Conservation (phyloP, 2,797 vertebrate genomes). For the Liasis olivaceus region DNA sequence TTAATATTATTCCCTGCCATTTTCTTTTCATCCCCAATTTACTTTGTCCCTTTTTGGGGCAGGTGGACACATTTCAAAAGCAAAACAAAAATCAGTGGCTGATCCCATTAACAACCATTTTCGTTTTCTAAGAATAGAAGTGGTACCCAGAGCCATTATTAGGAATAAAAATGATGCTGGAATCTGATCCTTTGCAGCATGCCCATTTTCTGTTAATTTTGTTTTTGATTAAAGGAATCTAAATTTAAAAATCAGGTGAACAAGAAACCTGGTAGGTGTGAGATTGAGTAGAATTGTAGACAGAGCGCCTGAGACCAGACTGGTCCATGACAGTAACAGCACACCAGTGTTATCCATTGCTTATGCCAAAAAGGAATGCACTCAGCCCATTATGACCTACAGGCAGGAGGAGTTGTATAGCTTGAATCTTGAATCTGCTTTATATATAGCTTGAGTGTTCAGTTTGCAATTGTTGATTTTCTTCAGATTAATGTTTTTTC, state of each 20-base stretch:
- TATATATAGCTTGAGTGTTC: not conserved
- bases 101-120: too few species aligned
- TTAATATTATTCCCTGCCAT: too few species aligned
- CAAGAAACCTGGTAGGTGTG: not conserved
- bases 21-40: too few species aligned
- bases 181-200: not conserved
- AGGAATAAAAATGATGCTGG: not conserved
- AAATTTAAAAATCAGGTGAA: not conserved
- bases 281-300: not conserved
- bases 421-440: not conserved
- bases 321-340: not conserved
- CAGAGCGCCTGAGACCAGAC: not conserved
- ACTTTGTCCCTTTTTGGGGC: too few species aligned
- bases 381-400: not conserved
- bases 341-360: not conserved
- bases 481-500: not conserved
- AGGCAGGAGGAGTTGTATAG: not conserved
- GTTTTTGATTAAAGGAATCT: not conserved
- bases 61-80: too few species aligned
- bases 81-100: too few species aligned
- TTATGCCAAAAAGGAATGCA: not conserved
- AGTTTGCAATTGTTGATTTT: not conserved
- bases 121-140: too few species aligned
- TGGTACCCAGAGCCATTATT: too few species aligned
- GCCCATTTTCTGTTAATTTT: not conserved